Evolutionary conservation across 2,888 invertebrate species (phyloP), one percentile per base, ranked within the genome.

Genomic region (Metallyticus violacea): DNA sequence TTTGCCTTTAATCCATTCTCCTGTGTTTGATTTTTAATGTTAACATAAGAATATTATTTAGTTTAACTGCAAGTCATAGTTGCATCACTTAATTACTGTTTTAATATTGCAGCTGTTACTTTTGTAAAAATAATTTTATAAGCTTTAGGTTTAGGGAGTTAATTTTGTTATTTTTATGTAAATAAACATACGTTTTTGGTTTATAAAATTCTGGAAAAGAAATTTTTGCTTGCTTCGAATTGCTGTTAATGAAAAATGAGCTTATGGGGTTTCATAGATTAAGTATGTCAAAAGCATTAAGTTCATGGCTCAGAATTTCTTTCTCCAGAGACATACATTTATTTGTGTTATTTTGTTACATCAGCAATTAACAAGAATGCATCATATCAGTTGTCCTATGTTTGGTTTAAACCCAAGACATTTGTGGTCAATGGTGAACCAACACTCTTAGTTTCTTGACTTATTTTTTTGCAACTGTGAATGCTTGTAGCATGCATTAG

Each of bases 311-410:
- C 40, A 62, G 40, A 62, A 62, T 62, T 62, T 62, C 40, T 62
- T 62, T 62, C 40, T 62, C 40, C 40, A 62, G 40, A 62, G 40
- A 62, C 40, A 6, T 62, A 62, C 27, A 79, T 62, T 85, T 85
- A 79, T 26, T 85, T 85, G 79, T 85, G 28, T 27, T 85, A 7
- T 81, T 79, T 81, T 85, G 79, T 86, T 81, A 26, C 81, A 81
- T 85, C 79, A 86, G 81, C 82, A 82, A 82, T 87, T 87, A 86
- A 87, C 87, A 86, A 87, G 87, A 87, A 87, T 87, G 85, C 85
- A 82, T 86, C 87, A 87, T 87, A 87, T 87, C 87, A 87, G 82
- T 76, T 81, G 79, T 87, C 85, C 40, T 86, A 86, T 85, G 77
- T 85, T 85, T 30, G 25, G 27, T 83, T 62, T 4, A 62, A 9